Conservation (phyloP, 1,140 invertebrate species). For the Pseudomyrmex sp. region DNA sequence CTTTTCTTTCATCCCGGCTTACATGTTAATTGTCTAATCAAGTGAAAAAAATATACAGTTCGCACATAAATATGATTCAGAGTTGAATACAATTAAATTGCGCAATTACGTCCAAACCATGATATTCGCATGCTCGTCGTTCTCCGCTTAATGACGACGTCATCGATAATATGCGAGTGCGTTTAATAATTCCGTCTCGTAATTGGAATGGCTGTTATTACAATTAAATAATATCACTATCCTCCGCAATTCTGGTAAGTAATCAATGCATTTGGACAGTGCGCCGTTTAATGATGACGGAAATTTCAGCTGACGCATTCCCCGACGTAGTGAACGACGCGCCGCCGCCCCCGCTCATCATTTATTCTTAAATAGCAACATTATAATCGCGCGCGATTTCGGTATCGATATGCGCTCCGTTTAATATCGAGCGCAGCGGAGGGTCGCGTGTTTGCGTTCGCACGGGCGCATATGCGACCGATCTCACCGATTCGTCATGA, state of each 20-base stretch:
- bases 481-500: conserved; percentile 82
- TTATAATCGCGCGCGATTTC: conserved; percentile 36
- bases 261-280: not conserved
- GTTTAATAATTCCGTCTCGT: conserved; percentile 25
- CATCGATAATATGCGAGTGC: conserved; percentile 7
- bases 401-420: conserved; percentile 45
- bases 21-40: too few relatives aligned
- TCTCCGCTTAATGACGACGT: conserved; percentile 1
- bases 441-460: conserved; percentile 74
- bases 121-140: not conserved
- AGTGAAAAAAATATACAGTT: too few relatives aligned
- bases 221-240: conserved; percentile 26
- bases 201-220: conserved; percentile 38
- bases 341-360: not conserved
- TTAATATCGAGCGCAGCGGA: conserved; percentile 64
- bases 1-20: too few relatives aligned
- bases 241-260: conserved; percentile 15
- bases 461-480: conserved; percentile 77
- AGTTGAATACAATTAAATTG: conserved; percentile 1
- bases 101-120: conserved; percentile 6
- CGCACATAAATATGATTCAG: not conserved
- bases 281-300: conserved; percentile 29
- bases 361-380: conserved; percentile 33
- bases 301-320: conserved; percentile 16
- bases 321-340: not conserved